phyloP scores from a whole-genome alignment of 2,113 vertebrate genomes.

The Etheostoma cragini region DNA sequence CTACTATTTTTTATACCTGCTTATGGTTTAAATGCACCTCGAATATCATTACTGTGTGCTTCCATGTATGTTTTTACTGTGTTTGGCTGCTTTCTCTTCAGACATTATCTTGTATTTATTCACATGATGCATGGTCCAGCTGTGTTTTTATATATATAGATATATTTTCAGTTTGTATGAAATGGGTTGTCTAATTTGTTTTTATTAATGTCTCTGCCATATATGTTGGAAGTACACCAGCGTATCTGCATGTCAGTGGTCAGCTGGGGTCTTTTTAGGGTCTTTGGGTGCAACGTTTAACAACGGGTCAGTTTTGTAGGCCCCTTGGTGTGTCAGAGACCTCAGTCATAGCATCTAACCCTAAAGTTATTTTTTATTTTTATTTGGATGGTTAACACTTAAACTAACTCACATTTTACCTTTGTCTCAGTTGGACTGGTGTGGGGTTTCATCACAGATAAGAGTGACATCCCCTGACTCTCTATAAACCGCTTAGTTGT shows the following conservation, averaged over 20 bases:
- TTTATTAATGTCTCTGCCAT: background rate
- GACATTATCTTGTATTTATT: background rate
- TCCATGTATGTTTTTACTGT: background rate
- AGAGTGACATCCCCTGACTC: background rate
- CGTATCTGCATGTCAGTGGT: background rate
- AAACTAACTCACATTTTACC: background rate
- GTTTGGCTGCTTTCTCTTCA: background rate
- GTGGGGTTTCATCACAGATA: background rate
- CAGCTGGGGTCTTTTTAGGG: background rate
- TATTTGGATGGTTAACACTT: background rate
- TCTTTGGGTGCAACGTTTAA: background rate
- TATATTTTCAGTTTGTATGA: background rate
- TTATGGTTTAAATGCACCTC: background rate
- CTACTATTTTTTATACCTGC: background rate
- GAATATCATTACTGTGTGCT: background rate
- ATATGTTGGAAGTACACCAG: background rate
- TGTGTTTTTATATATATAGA: background rate
- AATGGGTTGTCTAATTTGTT: background rate
- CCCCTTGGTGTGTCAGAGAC: background rate
- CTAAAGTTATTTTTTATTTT: background rate
- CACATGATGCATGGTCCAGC: background rate
- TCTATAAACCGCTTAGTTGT: background rate
- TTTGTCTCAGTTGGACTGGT: background rate
- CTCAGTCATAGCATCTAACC: background rate
- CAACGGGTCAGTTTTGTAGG: background rate